Evolutionary conservation across 2,888 invertebrate genomes (phyloP), one percentile per base, ranked within the genome.

Genomic region (Branchipolynoe longqiensis): DNA sequence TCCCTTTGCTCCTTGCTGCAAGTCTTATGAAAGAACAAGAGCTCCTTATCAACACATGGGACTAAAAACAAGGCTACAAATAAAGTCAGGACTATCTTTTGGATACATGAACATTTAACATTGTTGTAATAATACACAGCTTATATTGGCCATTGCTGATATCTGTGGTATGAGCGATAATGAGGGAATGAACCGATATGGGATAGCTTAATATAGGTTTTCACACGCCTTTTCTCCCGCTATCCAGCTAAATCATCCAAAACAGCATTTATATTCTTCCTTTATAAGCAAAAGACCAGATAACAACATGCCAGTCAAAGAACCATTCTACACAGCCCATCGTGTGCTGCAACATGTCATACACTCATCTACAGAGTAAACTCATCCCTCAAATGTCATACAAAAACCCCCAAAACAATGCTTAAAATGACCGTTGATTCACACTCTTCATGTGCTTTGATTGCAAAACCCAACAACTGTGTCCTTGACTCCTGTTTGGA

Each of bases 71-170:
- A 69, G 69, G 69, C 38, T 69, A 69, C 69, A 36, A 62, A 31
- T 6, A n/a, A 62, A 69, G 18, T 69, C 22, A 69, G 69, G 69
- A 69, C 69, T 69, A 18, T 48, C 69, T 69, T 36, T 69, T 69
- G 69, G 38, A 69, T 69, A 69, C 69, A 69, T 36, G 36, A 69
- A 69, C 69, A 69, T 69, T 69, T 38, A 69, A 69, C 69, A 69
- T 69, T 38, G 38, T 36, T 12, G 38, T 69, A 69, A 69, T 69
- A 38, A 69, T 69, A 69, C 69, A 33, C 2, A 6, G 69, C 38
- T 69, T 36, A 33, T 36, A 69, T 6, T 69, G 69, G 69, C 25
- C 36, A 31, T 69, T 69, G 4, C 69, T 69, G 69, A 69, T 25
- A 69, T 6, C 36, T 69, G 69, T 69, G 36, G 38, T 18, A 69